Conservation (phyloP, 2,888 invertebrate species). For the Lasioglossum calceatum region DNA sequence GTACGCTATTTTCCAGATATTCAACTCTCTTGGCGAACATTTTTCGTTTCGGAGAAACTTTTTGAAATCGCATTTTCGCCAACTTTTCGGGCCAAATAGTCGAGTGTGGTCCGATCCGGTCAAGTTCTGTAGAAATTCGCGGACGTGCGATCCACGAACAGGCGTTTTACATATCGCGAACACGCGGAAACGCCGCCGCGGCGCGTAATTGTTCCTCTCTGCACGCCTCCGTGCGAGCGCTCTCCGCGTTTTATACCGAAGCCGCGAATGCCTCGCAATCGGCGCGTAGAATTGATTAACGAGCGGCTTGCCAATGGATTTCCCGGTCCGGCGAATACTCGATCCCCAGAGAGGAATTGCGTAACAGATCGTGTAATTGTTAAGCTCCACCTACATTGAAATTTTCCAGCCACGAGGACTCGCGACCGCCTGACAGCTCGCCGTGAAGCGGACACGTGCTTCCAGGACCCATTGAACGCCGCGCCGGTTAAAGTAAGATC, state of each 20-base stretch:
- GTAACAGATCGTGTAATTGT: constrained; percentile 70
- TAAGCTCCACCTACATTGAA: constrained; percentile 53
- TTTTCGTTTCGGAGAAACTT: neutral
- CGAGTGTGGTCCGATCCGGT: neutral
- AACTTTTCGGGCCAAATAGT: neutral
- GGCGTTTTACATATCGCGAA: neutral
- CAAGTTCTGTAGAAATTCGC: neutral
- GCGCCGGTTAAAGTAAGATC: no score
- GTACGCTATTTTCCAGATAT: neutral
- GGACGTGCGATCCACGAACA: neutral
- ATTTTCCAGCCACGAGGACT: constrained; percentile 48
- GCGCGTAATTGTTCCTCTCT: neutral
- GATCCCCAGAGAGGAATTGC: constrained; percentile 57
- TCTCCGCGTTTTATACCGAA: constrained; percentile 36
- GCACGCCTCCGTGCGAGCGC: neutral
- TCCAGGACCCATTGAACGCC: neutral
- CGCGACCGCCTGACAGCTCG: neutral
- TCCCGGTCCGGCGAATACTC: constrained; percentile 45
- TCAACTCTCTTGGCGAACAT: neutral
- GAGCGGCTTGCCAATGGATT: constrained; percentile 64
- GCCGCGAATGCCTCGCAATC: constrained; percentile 44
- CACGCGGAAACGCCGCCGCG: neutral
- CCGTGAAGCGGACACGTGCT: neutral
- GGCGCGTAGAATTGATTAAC: constrained; percentile 68
- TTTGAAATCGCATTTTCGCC: neutral